A percentile compares a stretch with the other conserved stretches of the same genome.
Conservation (phyloP, 2,797 vertebrate species). For the Tympanoctomys barrerae region DNA sequence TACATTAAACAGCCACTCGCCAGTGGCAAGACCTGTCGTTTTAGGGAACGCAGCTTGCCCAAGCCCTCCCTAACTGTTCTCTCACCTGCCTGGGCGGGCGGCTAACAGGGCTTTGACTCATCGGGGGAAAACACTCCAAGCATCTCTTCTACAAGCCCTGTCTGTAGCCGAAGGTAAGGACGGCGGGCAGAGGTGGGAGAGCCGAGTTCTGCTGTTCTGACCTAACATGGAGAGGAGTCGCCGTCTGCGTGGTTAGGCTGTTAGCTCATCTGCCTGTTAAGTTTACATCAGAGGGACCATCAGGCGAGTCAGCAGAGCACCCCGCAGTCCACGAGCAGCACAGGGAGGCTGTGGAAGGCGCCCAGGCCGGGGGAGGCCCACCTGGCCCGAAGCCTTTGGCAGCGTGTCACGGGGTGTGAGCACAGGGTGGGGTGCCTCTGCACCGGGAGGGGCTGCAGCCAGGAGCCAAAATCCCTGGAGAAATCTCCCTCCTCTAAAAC, state of each 20-base stretch:
- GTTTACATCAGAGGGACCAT: constrained; percentile 70
- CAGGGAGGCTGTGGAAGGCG: constrained; percentile 36
- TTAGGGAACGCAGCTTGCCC: not conserved
- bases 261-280: constrained; percentile 71
- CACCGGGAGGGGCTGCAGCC: constrained; percentile 17
- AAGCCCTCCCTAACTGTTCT: not conserved
- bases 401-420: constrained; percentile 29
- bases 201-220: constrained; percentile 33
- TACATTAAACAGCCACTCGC: not conserved
- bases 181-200: constrained; percentile 3
- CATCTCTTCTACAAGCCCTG: not conserved
- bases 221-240: constrained; percentile 16
- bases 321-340: constrained; percentile 48
- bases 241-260: constrained; percentile 54
- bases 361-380: constrained; percentile 20
- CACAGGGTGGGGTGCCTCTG: not conserved
- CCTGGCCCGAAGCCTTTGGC: constrained; percentile 49
- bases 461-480: constrained; percentile 19
- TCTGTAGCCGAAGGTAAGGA: not conserved
- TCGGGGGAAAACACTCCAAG: constrained; percentile 46
- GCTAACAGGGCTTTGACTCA: constrained; percentile 45
- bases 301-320: constrained; percentile 56
- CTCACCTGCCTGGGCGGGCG: not conserved
- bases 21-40: constrained; percentile 18
- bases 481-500: constrained; percentile 9